phyloP scores from a whole-genome alignment of 2,888 invertebrate genomes.

The Anaspis maculata region DNA sequence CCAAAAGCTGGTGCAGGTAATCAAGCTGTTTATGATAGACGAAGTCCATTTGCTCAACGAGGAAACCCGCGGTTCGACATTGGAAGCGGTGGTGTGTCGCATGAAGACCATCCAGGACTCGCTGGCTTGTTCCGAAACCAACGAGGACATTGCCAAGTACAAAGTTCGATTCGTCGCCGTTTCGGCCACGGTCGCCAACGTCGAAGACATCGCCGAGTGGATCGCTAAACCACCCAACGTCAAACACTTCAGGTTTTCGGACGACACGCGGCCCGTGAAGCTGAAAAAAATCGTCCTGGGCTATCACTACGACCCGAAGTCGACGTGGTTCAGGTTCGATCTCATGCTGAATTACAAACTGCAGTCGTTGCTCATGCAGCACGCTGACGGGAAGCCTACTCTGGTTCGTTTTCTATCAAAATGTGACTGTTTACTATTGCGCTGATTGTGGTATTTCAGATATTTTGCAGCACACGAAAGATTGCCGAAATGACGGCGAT shows the following conservation, averaged over 20 bases:
- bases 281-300: conserved; percentile 66
- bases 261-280: conserved; percentile 64
- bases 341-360: conserved; percentile 69
- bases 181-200: conserved; percentile 73
- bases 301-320: conserved; percentile 50
- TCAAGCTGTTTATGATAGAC: conserved; percentile 64
- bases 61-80: conserved; percentile 59
- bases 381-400: conserved; percentile 66
- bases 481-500: conserved; percentile 61
- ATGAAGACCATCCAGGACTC: conserved; percentile 2
- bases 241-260: conserved; percentile 54
- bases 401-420: too few species aligned
- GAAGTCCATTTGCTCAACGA: conserved; percentile 74
- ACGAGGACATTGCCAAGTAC: neutral
- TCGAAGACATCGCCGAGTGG: conserved; percentile 68
- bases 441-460: conserved; percentile 37
- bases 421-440: conserved; percentile 12
- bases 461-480: conserved; percentile 73
- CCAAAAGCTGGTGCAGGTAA: conserved; percentile 50
- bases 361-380: conserved; percentile 56
- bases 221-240: conserved; percentile 47
- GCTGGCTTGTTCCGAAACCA: neutral
- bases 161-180: conserved; percentile 60
- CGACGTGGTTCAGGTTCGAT: conserved; percentile 66
- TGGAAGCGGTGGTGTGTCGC: conserved; percentile 61